Evolutionary conservation across 2,797 vertebrate species (phyloP).

Genomic region (Lacerta agilis): DNA sequence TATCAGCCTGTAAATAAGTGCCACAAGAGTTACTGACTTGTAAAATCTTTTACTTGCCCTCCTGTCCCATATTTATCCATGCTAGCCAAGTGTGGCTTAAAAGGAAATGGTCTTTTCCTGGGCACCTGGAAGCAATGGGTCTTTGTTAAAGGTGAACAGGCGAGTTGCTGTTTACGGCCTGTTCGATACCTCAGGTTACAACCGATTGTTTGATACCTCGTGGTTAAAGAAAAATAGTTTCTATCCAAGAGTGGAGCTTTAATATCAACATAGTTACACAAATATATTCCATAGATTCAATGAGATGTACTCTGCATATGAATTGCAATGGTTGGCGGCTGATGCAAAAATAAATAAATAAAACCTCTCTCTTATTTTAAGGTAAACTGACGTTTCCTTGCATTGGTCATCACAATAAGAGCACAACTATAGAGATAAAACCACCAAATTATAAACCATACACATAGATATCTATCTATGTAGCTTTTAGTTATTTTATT

Average conservation of each 20-base stretch:
- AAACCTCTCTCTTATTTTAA: no score
- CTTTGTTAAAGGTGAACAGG: not conserved
- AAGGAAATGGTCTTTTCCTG: not conserved
- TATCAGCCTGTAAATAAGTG: slow-evolving; percentile 20
- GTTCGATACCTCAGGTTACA: not conserved
- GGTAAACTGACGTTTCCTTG: no score
- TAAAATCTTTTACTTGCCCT: not conserved
- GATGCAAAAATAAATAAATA: no score
- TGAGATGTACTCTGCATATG: no score
- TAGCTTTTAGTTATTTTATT: not conserved
- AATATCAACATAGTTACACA: slow-evolving; percentile 42
- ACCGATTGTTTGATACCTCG: not conserved
- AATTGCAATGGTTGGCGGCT: no score
- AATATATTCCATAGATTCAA: not conserved
- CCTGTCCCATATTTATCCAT: not conserved
- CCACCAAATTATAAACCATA: not conserved
- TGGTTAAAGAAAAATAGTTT: not conserved
- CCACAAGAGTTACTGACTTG: not conserved
- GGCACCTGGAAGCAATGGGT: not conserved
- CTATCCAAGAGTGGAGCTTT: slow-evolving; percentile 51
- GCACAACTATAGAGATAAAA: no score
- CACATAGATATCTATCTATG: not conserved
- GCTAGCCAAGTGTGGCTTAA: not conserved
- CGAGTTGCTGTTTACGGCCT: not conserved
- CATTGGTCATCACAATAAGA: no score